phyloP scores from a whole-genome alignment of 2,797 vertebrate species.

The Catamblyrhynchus diadema region DNA sequence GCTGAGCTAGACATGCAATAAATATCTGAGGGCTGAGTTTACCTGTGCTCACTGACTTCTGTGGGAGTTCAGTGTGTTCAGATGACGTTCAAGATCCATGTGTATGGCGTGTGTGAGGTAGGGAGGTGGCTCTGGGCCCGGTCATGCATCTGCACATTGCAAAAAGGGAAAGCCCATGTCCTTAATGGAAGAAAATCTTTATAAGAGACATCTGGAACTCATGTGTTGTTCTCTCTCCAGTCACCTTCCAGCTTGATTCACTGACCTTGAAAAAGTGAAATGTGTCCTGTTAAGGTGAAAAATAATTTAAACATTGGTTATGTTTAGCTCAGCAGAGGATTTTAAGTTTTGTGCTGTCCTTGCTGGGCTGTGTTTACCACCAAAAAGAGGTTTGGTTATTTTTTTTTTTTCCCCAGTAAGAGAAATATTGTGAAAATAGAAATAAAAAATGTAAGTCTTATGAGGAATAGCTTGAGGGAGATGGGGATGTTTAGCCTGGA shows the following conservation, averaged over 20 bases:
- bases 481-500: not conserved
- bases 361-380: not conserved
- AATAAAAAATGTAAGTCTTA: not conserved
- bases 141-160: not conserved
- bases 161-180: not conserved
- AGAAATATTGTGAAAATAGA: not conserved
- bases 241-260: not conserved
- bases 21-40: conserved; percentile 11
- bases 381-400: not conserved
- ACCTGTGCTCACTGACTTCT: not conserved
- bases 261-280: not conserved
- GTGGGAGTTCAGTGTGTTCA: not conserved
- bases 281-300: not conserved
- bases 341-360: not conserved
- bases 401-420: not conserved
- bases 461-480: not conserved
- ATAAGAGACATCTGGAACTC: not conserved
- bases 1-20: not conserved
- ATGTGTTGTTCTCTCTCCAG: not conserved
- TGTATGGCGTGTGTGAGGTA: not conserved
- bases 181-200: not conserved
- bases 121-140: not conserved
- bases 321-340: not conserved
- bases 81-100: not conserved
- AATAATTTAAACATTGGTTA: not conserved